These are phyloP conservation scores for Drosophila prosaltans DNA, from an alignment of 1,140 invertebrate genomes.

Conservation along the genomic window DNA sequence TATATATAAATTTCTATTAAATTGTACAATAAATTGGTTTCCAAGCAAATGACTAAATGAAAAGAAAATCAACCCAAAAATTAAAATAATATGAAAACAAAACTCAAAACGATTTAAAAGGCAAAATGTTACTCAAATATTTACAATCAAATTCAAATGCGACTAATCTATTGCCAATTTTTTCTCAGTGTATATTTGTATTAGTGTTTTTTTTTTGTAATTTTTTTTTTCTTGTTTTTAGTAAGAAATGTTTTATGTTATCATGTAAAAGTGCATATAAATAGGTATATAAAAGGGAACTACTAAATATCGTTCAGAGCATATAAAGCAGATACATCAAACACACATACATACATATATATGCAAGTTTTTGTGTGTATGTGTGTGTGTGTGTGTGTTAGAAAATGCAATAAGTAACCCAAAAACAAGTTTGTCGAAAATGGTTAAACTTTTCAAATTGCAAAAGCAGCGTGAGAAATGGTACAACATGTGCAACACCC, in stretches of 20 bases:
- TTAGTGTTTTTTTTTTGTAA: constrained; percentile 74
- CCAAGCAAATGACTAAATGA: too few relatives aligned
- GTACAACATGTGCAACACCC: constrained; percentile 53
- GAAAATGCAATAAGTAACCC: constrained; percentile 7
- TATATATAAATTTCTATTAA: too few relatives aligned
- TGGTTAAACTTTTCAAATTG: constrained; percentile 66
- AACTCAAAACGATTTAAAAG: constrained; percentile 30
- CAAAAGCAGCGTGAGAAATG: constrained; percentile 64
- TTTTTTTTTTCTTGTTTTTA: constrained; percentile 39
- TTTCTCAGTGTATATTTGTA: constrained; percentile 82
- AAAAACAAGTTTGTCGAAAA: constrained; percentile 69
- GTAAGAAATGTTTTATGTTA: constrained; percentile 56
- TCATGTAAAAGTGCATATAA: constrained; percentile 58
- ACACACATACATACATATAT: constrained; percentile 2
- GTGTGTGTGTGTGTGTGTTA: neutral
- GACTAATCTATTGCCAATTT: constrained; percentile 83
- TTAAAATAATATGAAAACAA: constrained; percentile 25
- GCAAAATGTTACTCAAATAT: constrained; percentile 6
- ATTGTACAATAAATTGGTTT: too few relatives aligned
- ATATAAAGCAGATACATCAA: constrained; percentile 26
- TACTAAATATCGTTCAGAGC: constrained; percentile 64
- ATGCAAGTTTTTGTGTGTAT: neutral
- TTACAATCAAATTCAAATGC: constrained; percentile 56
- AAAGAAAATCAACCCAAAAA: neutral
- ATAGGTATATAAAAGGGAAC: constrained; percentile 57